Base-by-base conservation (phyloP, 2,797 vertebrate genomes). In the Psittacula echo region DNA sequence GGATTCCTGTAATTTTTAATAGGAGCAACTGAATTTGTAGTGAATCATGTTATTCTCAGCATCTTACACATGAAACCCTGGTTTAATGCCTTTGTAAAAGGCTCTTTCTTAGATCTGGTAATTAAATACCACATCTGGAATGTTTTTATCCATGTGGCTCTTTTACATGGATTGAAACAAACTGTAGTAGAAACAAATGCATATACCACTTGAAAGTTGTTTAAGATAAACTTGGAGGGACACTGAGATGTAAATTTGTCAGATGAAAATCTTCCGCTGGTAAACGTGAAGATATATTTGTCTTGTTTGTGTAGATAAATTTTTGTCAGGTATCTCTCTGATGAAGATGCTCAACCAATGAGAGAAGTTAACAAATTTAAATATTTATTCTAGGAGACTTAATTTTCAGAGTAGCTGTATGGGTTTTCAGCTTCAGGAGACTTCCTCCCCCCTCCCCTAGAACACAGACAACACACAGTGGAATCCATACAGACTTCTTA, bases 401-500 rank as follows among this genome's bases (percentile, higher is more conserved):
- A 29, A 30, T 42, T 84, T 83, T 65, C 64, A 65, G 58, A 68
- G n/a, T 47, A 83, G 37, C 68, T n/a, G 3, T 17, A 3, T 0
- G 30, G 23, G 3, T 65, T 80, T 90, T 71, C 67, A 67, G 41
- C 23, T 11, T 23, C 21, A 86, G 34, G 18, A 74, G 20, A 37
- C 9, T 75, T 90, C 27, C 9, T 78, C 39, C 12, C 9, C 29
- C 23, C 0, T 0, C 5, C 20, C 11, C 6, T 5, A 3, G 48
- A 60, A 22, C 15, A 20, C 7, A 70, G n/a, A 42, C 32, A 53
- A 3, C 27, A 23, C 22, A 54, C 21, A 56, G 21, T 50, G 19
- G 32, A 75, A 70, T 44, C 11, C 2, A 0, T 71, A 10, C 9
- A 34, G 26, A 26, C 34, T 68, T 84, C n/a, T 37, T 3, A 68